Evolutionary conservation across 30 jellyfish, hydroid and myxozoan species (phyloP).

Genomic region (Aurelia aurita): DNA sequence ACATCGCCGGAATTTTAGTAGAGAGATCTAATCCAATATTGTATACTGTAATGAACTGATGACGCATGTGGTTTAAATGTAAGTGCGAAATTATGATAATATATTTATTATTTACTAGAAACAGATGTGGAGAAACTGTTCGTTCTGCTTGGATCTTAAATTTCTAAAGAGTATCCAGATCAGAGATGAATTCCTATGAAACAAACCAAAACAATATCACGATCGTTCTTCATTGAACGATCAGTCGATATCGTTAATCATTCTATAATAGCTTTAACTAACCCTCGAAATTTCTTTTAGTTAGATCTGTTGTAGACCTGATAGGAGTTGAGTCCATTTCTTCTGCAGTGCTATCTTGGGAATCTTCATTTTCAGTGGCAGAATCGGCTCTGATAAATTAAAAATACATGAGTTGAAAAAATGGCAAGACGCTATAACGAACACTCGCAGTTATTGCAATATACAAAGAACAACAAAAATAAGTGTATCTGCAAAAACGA

Average conservation of each 20-base stretch:
- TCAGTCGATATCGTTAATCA: too few species aligned
- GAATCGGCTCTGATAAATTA: slow-evolving; percentile 44
- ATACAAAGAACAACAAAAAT: too few species aligned
- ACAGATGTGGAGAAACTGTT: background rate
- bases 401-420: background rate
- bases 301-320: slow-evolving; percentile 1
- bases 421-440: background rate
- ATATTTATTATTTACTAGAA: background rate
- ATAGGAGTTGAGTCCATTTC: slow-evolving; percentile 11
- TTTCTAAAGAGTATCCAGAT: too few species aligned
- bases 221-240: too few species aligned
- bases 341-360: slow-evolving; percentile 79
- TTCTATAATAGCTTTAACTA: background rate
- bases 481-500: background rate
- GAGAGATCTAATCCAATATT: too few species aligned
- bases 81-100: background rate
- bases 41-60: background rate
- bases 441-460: background rate
- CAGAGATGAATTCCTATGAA: too few species aligned
- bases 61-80: background rate
- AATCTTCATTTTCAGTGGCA: slow-evolving; percentile 76
- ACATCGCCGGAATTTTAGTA: background rate
- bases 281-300: background rate
- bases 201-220: too few species aligned
- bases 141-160: too few species aligned